Base-by-base conservation (phyloP, 2,113 vertebrate genomes). In the Pterocles orientalis region DNA sequence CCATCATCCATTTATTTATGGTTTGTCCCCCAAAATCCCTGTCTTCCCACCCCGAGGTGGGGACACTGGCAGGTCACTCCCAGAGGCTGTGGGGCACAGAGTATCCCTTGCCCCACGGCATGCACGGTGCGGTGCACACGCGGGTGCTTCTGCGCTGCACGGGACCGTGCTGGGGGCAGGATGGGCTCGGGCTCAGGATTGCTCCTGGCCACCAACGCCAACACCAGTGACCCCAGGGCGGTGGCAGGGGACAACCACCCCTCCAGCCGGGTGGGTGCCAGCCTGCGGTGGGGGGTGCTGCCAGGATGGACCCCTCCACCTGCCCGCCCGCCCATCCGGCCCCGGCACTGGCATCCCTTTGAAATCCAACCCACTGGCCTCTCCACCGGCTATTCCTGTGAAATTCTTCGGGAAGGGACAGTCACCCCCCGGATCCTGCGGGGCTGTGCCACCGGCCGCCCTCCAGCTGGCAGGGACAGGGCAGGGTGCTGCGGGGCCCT, bases 361-460 rank as follows among this genome's bases (percentile, higher is more conserved):
- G 96, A 95, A 97, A 97, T 28, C 1, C 23, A 95, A 83, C 58
- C 95, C 23, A 2, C 13, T 15, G 90, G 72, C 95, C 81, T 95
- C 88, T 92, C 33, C 9, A 0, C 71, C 29, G 39, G 82, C 95
- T 95, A 82, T 86, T 95, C 91, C 73, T 92, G 95, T 92, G 86
- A 95, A 95, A 95, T 96, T 94, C 86, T 96, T 96, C 78, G 62
- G 95, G 95, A 97, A 93, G 92, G 89, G 92, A 94, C 94, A 94
- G 83, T 75, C 56, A 75, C 76, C 47, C 34, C 60, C 33, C 16
- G 34, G 94, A 92, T 95, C 71, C 56, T 62, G 71, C 3, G 5
- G 33, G 47, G 68, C 79, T 61, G 61, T 53, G 66, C 88, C 56
- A 86, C 73, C 3, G 3, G 73, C 54, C 20, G 25, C 54, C 54